These are phyloP conservation scores for Castor canadensis DNA, from an alignment of 2,113 vertebrate species.

Conservation along the genomic window DNA sequence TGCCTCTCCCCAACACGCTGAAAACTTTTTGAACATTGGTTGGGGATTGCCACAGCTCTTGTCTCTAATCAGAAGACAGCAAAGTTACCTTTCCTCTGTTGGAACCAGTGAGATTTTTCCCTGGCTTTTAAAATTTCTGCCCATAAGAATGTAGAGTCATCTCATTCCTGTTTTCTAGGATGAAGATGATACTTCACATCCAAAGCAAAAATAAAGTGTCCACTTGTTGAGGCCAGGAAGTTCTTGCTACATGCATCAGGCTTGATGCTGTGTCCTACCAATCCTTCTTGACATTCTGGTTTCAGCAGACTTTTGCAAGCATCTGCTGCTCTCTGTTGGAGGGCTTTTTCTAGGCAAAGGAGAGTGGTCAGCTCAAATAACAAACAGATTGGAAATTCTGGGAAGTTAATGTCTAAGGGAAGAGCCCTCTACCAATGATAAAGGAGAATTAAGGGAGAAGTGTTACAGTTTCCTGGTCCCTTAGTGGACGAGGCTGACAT, in stretches of 20 bases:
- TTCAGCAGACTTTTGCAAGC: background rate
- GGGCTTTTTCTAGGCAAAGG: background rate
- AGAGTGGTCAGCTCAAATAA: background rate
- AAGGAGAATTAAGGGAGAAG: background rate
- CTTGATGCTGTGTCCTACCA: accelerated
- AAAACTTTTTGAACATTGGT: background rate
- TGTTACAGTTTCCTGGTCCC: background rate
- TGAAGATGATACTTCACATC: background rate
- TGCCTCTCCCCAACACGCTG: background rate
- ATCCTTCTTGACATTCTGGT: background rate
- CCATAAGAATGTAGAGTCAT: background rate
- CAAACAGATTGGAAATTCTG: background rate
- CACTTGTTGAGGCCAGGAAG: background rate
- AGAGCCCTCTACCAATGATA: background rate
- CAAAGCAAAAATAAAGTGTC: background rate
- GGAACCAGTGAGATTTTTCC: background rate
- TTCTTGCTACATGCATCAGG: background rate
- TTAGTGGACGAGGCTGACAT: background rate
- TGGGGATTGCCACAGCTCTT: background rate
- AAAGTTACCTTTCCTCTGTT: background rate
- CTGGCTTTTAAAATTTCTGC: background rate
- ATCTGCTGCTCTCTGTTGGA: background rate
- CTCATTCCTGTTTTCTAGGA: background rate
- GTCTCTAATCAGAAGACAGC: background rate
- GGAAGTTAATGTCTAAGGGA: background rate